Conservation (phyloP, 2,888 invertebrate species). For the Brenthis hecate region DNA sequence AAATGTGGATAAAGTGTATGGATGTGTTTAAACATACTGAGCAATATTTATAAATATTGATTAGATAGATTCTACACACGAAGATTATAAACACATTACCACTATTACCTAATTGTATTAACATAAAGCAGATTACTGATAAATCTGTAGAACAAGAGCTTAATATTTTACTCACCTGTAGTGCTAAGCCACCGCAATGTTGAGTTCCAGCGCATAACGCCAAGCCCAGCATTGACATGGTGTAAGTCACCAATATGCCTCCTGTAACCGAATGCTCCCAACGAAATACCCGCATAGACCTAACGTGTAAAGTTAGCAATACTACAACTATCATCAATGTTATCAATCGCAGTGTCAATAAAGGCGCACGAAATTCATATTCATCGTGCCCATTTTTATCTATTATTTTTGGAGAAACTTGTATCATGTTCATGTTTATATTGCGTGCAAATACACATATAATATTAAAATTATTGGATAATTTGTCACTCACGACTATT, state of each 20-base stretch:
- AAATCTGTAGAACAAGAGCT: too few relatives aligned
- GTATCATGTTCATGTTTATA: not conserved
- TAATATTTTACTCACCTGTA: constrained; percentile 51
- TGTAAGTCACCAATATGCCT: constrained; percentile 61
- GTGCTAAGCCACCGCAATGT: constrained; percentile 41
- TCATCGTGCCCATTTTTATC: constrained; percentile 7
- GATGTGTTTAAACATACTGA: too few relatives aligned
- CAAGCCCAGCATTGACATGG: constrained; percentile 51
- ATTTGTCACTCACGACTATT: not conserved
- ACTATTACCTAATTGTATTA: too few relatives aligned
- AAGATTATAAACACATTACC: not conserved
- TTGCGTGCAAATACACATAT: not conserved
- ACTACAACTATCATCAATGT: constrained; percentile 49
- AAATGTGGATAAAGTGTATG: too few relatives aligned
- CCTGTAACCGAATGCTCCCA: constrained; percentile 67
- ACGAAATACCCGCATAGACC: constrained; percentile 59
- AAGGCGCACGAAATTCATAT: constrained; percentile 23
- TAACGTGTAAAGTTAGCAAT: constrained; percentile 54
- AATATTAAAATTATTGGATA: not conserved
- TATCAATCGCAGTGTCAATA: constrained; percentile 50
- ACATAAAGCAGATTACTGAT: too few relatives aligned
- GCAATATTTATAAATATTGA: too few relatives aligned
- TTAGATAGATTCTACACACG: too few relatives aligned
- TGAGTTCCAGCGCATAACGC: constrained; percentile 50
- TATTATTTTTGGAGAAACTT: constrained; percentile 1